Evolutionary conservation across 2,113 vertebrate species (phyloP).

Genomic region (Brachyhypopomus gauderio): DNA sequence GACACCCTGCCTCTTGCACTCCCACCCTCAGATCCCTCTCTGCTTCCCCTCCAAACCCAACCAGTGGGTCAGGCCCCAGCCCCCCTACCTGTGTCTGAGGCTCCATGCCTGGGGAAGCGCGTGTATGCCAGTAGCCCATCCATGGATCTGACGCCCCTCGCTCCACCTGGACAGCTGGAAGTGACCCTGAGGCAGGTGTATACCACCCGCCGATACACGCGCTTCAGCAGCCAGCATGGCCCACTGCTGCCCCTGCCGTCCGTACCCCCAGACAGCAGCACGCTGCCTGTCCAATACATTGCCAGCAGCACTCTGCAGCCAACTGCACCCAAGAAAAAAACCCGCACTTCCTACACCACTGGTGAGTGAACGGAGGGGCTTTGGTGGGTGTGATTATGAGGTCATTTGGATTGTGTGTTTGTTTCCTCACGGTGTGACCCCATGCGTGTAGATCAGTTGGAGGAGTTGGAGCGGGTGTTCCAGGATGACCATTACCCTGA

Average conservation of each 20-base stretch:
- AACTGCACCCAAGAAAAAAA: conserved; percentile 81
- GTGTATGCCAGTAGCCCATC: conserved; percentile 19
- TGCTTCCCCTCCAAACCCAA: conserved; percentile 25
- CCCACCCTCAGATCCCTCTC: conserved; percentile 4
- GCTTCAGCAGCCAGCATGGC: conserved; percentile 63
- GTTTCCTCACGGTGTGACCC: conserved; percentile 20
- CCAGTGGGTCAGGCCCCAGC: conserved; percentile 14
- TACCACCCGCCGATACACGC: conserved; percentile 64
- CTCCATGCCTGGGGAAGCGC: conserved; percentile 33
- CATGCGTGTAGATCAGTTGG: conserved; percentile 81
- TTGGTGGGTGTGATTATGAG: not conserved
- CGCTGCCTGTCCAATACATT: conserved; percentile 55
- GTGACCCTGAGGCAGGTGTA: conserved; percentile 67
- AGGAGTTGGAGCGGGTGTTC: conserved; percentile 86
- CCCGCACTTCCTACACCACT: conserved; percentile 85
- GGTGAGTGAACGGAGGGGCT: conserved; percentile 68
- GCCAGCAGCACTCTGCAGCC: conserved; percentile 58
- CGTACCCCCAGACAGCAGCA: conserved; percentile 39
- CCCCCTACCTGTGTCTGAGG: conserved; percentile 47
- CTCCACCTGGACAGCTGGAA: conserved; percentile 46
- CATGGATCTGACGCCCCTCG: conserved; percentile 21
- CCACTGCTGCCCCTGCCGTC: conserved; percentile 49
- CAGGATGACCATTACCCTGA: conserved; percentile 94
- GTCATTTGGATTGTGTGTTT: conserved; percentile 1
- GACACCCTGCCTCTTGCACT: conserved; percentile 27